Percentiles rank a stretch among this genome's conserved stretches.
These are phyloP conservation scores for Ceyx erithaca DNA, from an alignment of 2,797 vertebrate species.

Conservation along the genomic window DNA sequence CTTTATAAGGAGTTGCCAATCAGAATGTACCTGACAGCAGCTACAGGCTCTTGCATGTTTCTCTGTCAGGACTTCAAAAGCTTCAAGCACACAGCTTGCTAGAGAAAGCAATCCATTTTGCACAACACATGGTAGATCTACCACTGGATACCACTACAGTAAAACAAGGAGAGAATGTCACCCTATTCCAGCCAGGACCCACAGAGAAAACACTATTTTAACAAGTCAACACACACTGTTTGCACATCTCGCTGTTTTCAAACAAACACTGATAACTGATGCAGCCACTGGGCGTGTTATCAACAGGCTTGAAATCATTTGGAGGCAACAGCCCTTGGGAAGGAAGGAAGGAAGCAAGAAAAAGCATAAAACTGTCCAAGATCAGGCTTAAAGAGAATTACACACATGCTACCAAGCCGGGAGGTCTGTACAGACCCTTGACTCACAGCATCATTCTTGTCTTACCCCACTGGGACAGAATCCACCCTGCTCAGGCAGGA, in stretches of 20 bases:
- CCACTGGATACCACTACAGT: background rate
- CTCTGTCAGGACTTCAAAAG: background rate
- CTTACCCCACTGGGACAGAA: background rate
- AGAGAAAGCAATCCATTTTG: background rate
- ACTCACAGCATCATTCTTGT: background rate
- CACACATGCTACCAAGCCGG: background rate
- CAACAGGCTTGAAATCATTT: background rate
- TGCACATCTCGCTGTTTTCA: background rate
- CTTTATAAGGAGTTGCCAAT: background rate
- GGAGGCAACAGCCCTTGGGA: background rate
- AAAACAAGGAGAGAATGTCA: background rate
- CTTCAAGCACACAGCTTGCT: background rate
- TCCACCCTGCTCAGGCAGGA: background rate
- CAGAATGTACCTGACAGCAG: background rate
- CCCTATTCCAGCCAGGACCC: background rate
- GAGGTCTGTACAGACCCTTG: background rate
- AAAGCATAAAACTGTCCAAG: background rate
- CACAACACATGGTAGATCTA: fast-evolving
- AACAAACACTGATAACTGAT: background rate
- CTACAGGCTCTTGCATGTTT: background rate
- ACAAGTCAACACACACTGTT: background rate
- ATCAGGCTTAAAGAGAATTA: background rate
- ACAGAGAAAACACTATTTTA: background rate
- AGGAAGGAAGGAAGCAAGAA: background rate
- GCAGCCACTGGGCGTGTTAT: background rate